These are phyloP conservation scores for Lutraria lutraria DNA, from an alignment of 2,888 invertebrate species.

Conservation along the genomic window DNA sequence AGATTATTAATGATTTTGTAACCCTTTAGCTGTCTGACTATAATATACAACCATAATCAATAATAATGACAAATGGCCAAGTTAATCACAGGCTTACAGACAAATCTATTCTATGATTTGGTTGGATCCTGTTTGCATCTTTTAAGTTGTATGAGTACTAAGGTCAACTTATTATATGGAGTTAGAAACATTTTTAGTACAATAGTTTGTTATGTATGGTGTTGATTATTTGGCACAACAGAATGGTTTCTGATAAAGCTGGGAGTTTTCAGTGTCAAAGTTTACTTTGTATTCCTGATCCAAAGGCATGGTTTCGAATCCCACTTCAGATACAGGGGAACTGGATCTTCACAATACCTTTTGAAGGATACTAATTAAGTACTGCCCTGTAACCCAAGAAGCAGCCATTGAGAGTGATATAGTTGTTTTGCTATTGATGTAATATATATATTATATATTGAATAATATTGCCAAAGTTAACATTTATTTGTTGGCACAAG, in stretches of 20 bases:
- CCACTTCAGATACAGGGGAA: too few relatives aligned
- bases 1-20: conserved; percentile 21
- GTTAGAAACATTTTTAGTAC: background rate
- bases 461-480: too few relatives aligned
- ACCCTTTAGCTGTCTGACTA: background rate
- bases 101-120: conserved; percentile 20
- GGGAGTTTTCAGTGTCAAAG: too few relatives aligned
- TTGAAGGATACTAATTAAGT: too few relatives aligned
- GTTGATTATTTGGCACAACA: background rate
- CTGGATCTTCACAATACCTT: too few relatives aligned
- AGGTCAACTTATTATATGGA: background rate
- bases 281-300: too few relatives aligned
- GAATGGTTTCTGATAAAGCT: background rate
- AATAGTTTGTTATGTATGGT: background rate
- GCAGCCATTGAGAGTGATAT: too few relatives aligned
- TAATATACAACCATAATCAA: background rate
- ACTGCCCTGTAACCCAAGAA: too few relatives aligned
- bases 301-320: too few relatives aligned
- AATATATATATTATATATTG: too few relatives aligned
- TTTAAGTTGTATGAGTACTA: background rate
- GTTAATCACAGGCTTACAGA: conserved; percentile 14
- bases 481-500: too few relatives aligned
- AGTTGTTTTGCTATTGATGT: too few relatives aligned
- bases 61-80: conserved; percentile 15
- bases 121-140: conserved; percentile 2